These are phyloP conservation scores for Cynoglossus semilaevis DNA, from an alignment of 2,113 vertebrate genomes.

Conservation along the genomic window DNA sequence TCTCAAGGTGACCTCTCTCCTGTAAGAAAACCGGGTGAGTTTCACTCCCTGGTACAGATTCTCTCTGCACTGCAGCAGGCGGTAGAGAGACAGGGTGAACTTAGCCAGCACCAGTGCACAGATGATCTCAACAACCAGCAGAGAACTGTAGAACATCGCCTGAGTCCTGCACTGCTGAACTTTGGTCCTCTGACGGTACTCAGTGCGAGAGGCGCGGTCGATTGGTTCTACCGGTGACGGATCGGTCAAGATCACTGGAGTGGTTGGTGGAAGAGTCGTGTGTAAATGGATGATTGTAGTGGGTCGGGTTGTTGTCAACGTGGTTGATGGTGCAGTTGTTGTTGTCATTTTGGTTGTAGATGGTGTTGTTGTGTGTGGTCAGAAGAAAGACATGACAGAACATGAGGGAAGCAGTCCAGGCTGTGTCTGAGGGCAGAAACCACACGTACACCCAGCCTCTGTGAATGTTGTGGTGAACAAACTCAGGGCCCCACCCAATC, in stretches of 20 bases:
- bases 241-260: conserved; percentile 30
- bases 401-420: conserved; percentile 64
- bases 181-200: conserved; percentile 3
- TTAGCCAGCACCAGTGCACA: conserved; percentile 54
- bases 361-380: neutral
- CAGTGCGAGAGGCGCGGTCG: conserved; percentile 2
- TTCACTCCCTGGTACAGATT: conserved; percentile 50
- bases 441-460: conserved; percentile 83
- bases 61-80: conserved; percentile 50
- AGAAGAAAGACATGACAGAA: conserved; percentile 64
- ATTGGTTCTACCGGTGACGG: conserved; percentile 18
- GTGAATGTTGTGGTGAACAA: conserved; percentile 76
- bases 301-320: conserved; percentile 1
- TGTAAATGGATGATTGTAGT: conserved; percentile 2
- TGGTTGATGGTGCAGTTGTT: neutral
- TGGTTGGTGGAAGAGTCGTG: conserved; percentile 6
- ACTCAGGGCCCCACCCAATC: conserved; percentile 58
- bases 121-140: conserved; percentile 64
- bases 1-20: conserved; percentile 63
- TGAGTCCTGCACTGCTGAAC: conserved; percentile 49
- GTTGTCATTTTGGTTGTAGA: conserved; percentile 9
- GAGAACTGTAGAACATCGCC: conserved; percentile 43
- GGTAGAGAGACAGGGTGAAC: conserved; percentile 60
- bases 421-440: conserved; percentile 77
- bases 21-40: conserved; percentile 72